Evolutionary conservation across 2,888 invertebrate species (phyloP).

Genomic region (Lamellibrachia columna): DNA sequence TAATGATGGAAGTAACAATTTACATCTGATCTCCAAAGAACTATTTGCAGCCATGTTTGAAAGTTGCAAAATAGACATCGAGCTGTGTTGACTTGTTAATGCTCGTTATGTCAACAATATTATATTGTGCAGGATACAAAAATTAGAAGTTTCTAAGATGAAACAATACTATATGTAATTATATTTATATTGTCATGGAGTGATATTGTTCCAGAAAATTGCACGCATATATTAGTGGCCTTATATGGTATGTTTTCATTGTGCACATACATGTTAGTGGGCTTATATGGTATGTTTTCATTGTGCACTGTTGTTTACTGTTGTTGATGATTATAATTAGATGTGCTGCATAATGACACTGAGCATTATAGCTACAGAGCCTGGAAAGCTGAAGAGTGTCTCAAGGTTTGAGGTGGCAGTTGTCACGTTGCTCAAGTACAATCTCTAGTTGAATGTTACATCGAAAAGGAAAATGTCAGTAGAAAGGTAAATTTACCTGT

Average conservation of each 20-base stretch:
- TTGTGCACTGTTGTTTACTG: not conserved
- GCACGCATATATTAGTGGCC: not conserved
- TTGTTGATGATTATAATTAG: not conserved
- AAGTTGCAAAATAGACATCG: too few relatives aligned
- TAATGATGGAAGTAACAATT: too few relatives aligned
- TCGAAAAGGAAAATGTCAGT: not conserved
- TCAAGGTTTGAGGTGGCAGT: not conserved
- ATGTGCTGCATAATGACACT: not conserved
- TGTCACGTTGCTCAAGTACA: not conserved
- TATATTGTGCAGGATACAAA: not conserved
- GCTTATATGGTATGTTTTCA: not conserved
- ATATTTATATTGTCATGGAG: not conserved
- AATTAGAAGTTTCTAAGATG: not conserved
- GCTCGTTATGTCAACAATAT: too few relatives aligned
- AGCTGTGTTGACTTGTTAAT: too few relatives aligned
- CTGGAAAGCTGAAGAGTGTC: not conserved
- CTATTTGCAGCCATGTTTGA: too few relatives aligned
- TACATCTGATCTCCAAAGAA: too few relatives aligned
- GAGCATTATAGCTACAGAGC: not conserved
- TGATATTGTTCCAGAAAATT: not conserved
- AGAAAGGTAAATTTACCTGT: not conserved
- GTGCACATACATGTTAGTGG: not conserved
- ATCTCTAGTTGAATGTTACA: not conserved
- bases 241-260: not conserved
- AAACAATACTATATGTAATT: not conserved